Evolutionary conservation across 1,140 invertebrate species (phyloP).

Genomic region (Octopus bimaculoides): DNA sequence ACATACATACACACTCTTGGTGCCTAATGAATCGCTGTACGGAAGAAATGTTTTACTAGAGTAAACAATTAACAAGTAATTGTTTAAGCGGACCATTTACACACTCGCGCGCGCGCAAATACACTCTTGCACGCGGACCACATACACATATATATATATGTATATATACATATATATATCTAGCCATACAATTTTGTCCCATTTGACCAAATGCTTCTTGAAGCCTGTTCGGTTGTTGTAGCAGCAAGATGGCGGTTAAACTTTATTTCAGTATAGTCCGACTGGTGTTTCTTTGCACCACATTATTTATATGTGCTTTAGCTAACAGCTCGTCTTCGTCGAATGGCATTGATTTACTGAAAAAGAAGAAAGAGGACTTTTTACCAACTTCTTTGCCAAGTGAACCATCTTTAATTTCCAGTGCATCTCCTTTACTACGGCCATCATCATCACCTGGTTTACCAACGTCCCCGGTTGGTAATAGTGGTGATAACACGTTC

Average conservation of each 20-base stretch:
- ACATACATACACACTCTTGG: too few relatives aligned
- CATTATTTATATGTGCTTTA: not conserved
- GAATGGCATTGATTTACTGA: not conserved
- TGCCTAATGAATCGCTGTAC: too few relatives aligned
- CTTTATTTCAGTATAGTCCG: not conserved
- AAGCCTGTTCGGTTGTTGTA: not conserved
- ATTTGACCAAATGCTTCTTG: not conserved
- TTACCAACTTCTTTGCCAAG: not conserved
- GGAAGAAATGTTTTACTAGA: too few relatives aligned
- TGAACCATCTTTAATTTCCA: not conserved
- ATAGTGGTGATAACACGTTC: not conserved
- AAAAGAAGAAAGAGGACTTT: not conserved
- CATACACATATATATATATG: too few relatives aligned
- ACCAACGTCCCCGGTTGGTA: not conserved
- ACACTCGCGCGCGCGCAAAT: too few relatives aligned
- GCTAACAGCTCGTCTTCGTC: constrained; percentile 4
- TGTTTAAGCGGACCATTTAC: too few relatives aligned
- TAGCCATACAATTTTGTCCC: not conserved
- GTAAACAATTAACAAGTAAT: too few relatives aligned
- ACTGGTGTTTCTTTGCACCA: not conserved
- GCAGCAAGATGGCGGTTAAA: constrained; percentile 2
- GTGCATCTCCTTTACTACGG: not conserved
- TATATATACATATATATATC: too few relatives aligned
- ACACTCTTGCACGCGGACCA: too few relatives aligned
- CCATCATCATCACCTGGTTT: not conserved